These are phyloP conservation scores for Trematomus bernacchii DNA, from an alignment of 2,797 vertebrate genomes.

Conservation along the genomic window DNA sequence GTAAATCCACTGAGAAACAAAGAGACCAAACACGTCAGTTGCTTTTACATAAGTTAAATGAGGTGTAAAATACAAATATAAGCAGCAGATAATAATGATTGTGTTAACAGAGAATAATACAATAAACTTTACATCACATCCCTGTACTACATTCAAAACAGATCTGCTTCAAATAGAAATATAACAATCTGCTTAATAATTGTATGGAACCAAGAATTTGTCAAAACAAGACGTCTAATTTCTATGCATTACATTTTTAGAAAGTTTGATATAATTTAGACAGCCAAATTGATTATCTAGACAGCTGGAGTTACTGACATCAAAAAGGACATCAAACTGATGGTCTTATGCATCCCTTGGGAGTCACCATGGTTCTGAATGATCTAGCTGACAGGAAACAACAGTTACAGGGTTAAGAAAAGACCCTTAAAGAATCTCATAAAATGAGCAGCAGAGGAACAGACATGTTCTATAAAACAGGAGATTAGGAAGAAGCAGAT, in stretches of 20 bases:
- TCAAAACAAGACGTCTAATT: too few species aligned
- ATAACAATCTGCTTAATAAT: background rate
- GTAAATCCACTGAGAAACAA: conserved; percentile 50
- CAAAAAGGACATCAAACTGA: background rate
- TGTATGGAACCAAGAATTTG: too few species aligned
- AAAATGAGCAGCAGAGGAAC: background rate
- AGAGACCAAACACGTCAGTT: conserved; percentile 34
- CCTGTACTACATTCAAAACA: background rate
- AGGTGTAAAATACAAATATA: background rate
- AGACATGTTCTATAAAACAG: background rate
- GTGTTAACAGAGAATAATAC: background rate
- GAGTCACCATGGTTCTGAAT: background rate
- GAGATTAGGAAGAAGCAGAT: too few species aligned
- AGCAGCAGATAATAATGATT: background rate
- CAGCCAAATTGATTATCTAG: background rate
- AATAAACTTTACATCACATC: background rate
- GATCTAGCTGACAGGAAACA: background rate
- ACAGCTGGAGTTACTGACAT: background rate
- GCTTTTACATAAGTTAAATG: conserved; percentile 10
- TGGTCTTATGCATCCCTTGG: background rate
- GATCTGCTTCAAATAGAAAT: background rate
- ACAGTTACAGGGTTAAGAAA: too few species aligned
- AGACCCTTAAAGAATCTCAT: background rate
- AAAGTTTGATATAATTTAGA: background rate
- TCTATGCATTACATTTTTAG: background rate